Conservation (phyloP, 2,888 invertebrate species). For the Troides oblongomaculatus region DNA sequence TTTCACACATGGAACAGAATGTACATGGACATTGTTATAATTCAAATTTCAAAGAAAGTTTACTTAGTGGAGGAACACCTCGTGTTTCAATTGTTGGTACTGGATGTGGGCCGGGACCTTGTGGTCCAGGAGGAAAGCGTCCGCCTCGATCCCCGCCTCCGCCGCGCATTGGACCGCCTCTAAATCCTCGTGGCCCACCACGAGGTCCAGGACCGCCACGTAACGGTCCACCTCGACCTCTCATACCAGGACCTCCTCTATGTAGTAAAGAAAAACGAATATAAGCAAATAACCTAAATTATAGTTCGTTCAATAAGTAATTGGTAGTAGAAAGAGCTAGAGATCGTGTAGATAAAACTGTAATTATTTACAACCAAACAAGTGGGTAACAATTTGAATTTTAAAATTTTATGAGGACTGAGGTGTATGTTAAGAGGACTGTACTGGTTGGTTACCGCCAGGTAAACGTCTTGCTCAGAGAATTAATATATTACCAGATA, state of each 20-base stretch:
- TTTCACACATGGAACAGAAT: background rate
- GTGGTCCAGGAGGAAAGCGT: slow-evolving; percentile 67
- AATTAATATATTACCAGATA: background rate
- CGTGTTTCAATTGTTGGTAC: slow-evolving; percentile 73
- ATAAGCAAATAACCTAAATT: background rate
- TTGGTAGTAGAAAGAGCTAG: no score
- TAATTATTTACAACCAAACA: background rate
- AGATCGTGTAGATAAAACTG: background rate
- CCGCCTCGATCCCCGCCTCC: slow-evolving; percentile 71
- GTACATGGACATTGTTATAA: background rate
- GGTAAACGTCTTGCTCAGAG: background rate
- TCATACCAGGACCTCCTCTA: slow-evolving; percentile 67
- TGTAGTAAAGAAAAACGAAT: slow-evolving; percentile 25
- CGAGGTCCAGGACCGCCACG: slow-evolving; percentile 48
- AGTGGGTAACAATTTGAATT: background rate
- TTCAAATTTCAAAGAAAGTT: slow-evolving; percentile 32
- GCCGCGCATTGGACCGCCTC: slow-evolving; percentile 70
- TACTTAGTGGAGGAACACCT: slow-evolving; percentile 61
- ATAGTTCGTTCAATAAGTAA: no score
- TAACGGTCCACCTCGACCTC: slow-evolving; percentile 58
- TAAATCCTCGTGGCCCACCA: slow-evolving; percentile 68
- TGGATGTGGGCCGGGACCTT: slow-evolving; percentile 74
- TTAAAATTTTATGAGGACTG: no score
- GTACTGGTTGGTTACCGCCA: background rate
- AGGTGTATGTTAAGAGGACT: no score